phyloP scores from a whole-genome alignment of 2,113 vertebrate genomes.

The Phrynosoma blainvillii region DNA sequence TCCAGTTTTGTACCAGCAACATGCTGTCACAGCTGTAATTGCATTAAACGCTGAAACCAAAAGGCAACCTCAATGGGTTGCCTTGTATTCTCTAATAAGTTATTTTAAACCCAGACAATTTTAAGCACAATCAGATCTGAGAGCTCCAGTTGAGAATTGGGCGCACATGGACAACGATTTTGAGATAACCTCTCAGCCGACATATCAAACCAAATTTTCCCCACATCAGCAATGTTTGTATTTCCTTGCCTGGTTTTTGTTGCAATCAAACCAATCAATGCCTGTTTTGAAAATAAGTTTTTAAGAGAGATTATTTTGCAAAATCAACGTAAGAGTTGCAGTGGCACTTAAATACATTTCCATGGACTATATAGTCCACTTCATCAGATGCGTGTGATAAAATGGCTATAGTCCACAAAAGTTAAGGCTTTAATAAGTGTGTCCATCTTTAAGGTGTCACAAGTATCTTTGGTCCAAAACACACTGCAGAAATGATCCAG shows the following conservation, averaged over 20 bases:
- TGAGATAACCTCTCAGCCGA: neutral
- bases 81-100: neutral
- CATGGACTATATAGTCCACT: neutral
- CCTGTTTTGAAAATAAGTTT: neutral
- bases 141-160: neutral
- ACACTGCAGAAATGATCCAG: too few relatives aligned
- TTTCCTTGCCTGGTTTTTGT: neutral
- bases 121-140: neutral
- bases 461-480: too few relatives aligned
- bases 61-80: slow-evolving; percentile 2
- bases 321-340: too few relatives aligned
- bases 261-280: neutral
- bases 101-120: rapidly evolving
- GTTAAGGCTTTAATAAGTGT: neutral
- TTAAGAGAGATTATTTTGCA: too few relatives aligned
- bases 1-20: slow-evolving; percentile 30
- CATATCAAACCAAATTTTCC: neutral
- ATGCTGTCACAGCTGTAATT: slow-evolving; percentile 3
- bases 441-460: neutral
- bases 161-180: too few relatives aligned
- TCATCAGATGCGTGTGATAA: neutral
- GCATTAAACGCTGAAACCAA: slow-evolving; percentile 40
- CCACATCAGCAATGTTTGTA: neutral
- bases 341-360: neutral
- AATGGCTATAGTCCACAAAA: neutral